Evolutionary conservation across 2,797 vertebrate species (phyloP).

Genomic region (Halcyon badia): DNA sequence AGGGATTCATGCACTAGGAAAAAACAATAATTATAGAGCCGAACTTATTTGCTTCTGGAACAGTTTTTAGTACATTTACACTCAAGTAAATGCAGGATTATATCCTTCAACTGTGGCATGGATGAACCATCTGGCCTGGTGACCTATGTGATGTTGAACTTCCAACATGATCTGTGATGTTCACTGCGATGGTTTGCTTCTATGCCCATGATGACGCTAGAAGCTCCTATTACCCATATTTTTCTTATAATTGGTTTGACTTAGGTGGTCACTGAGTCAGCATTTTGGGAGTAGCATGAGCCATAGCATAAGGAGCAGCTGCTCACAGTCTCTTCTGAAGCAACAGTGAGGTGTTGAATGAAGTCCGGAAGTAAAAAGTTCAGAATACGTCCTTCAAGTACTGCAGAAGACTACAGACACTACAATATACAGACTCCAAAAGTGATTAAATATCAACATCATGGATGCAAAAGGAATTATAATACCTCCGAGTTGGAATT

Average conservation of each 20-base stretch:
- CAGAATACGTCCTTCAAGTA: not conserved
- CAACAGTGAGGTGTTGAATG: not conserved
- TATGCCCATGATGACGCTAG: not conserved
- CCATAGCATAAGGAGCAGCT: not conserved
- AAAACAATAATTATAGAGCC: slow-evolving; percentile 1
- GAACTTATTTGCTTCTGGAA: not conserved
- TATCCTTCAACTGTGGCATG: accelerated
- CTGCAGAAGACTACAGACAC: not conserved
- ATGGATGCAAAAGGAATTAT: not conserved
- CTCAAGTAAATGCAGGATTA: not conserved
- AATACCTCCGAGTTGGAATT: not conserved
- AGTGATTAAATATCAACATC: not conserved
- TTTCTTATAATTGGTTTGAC: not conserved
- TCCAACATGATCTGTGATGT: not conserved
- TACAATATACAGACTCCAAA: not conserved
- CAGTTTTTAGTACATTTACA: not conserved
- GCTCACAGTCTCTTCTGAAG: not conserved
- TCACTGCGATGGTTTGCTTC: not conserved
- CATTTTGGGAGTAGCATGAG: not conserved
- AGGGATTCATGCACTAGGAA: slow-evolving; percentile 7
- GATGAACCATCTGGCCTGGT: not conserved
- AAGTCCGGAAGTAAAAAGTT: not conserved
- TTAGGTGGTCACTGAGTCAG: not conserved
- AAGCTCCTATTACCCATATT: not conserved
- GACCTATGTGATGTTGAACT: not conserved